Base-by-base conservation (phyloP, 2,113 vertebrate species). In the Zootoca vivipara region DNA sequence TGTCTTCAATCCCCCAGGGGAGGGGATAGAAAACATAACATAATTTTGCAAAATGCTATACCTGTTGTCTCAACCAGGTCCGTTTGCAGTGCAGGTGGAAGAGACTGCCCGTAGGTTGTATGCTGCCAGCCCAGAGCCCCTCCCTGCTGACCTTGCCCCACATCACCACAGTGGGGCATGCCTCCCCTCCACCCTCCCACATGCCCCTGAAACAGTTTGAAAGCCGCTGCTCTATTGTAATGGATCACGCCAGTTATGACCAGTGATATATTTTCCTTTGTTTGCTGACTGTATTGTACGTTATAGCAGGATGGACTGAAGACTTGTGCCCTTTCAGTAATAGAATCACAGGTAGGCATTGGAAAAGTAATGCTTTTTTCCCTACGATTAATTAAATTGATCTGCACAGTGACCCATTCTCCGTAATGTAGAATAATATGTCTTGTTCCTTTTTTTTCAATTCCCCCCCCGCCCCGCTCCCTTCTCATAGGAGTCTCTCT, bases 201-300 rank as follows among this genome's bases (percentile, higher is more conserved):
- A 26, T 26, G 7, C 26, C 65, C 16, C 65, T 8, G 28, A 67
- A 67, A 67, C 6, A 28, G 65, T 67, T 67, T 67, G 65, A 67
- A 67, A 67, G 5, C 64, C 5, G 24, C 64, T 78, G 12, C 46
- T n/a, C 75, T 78, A 24, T 52, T 78, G 28, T 6, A 7, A 16
- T 30, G 30, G 28, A 18, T 18, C 28, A 18, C 13, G 3, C 28
- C 78, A 52, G 52, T 52, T n/a, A 28, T 33, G 46, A 5, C 42
- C 30, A 20, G 46, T n/a, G 2, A 67, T 67, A 8, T 67, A 67
- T 56, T 56, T n/a, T 18, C 35, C 28, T 86, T 35, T 86, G 85
- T 91, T 89, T 89, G 52, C 64, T 92, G 87, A 35, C 78, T 73
- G 38, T 89, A 73, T 82, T 42, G 46, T 1, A 83, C 89, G 69